phyloP scores from a whole-genome alignment of 2,888 invertebrate genomes.

The Drosophila lutescens region DNA sequence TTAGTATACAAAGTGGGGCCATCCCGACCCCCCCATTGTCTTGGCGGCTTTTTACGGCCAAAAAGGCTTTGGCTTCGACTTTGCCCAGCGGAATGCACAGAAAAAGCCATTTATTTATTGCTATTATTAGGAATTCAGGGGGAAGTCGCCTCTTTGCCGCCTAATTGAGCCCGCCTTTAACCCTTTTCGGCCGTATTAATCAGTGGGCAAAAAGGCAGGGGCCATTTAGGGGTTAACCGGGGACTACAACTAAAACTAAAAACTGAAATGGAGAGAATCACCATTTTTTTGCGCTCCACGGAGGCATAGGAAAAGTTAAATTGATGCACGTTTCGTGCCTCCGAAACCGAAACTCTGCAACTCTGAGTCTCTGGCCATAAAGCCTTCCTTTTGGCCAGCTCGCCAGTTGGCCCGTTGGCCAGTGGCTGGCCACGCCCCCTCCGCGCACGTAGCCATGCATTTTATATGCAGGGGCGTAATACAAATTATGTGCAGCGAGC shows the following conservation, averaged over 20 bases:
- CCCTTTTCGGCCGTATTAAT: slow-evolving; percentile 30
- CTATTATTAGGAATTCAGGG: slow-evolving; percentile 64
- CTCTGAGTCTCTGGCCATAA: slow-evolving; percentile 41
- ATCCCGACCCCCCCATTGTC: slow-evolving; percentile 31
- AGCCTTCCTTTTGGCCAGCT: slow-evolving; percentile 39
- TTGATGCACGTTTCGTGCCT: slow-evolving; percentile 73
- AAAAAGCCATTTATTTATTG: slow-evolving; percentile 68
- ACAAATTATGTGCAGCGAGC: slow-evolving; percentile 69
- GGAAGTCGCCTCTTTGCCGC: slow-evolving; percentile 4
- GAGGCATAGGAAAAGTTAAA: slow-evolving; percentile 59
- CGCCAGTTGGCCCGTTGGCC: slow-evolving; percentile 13
- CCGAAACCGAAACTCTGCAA: slow-evolving; percentile 27
- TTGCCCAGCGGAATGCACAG: slow-evolving; percentile 20
- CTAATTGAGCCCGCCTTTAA: slow-evolving; percentile 39
- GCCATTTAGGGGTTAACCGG: slow-evolving; percentile 33
- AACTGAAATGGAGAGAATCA: slow-evolving; percentile 15
- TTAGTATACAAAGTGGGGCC: slow-evolving; percentile 75
- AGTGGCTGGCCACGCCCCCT: slow-evolving; percentile 33
- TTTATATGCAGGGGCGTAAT: slow-evolving; percentile 63
- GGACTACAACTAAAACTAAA: slow-evolving; percentile 2
- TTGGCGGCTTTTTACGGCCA: slow-evolving; percentile 57
- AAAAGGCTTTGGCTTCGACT: slow-evolving; percentile 1
- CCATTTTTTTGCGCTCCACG: slow-evolving; percentile 26
- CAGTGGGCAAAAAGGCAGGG: slow-evolving; percentile 16
- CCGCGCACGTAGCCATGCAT: slow-evolving; percentile 61